Evolutionary conservation across 2,113 vertebrate genomes (phyloP).

Genomic region (Misgurnus mizolepis): DNA sequence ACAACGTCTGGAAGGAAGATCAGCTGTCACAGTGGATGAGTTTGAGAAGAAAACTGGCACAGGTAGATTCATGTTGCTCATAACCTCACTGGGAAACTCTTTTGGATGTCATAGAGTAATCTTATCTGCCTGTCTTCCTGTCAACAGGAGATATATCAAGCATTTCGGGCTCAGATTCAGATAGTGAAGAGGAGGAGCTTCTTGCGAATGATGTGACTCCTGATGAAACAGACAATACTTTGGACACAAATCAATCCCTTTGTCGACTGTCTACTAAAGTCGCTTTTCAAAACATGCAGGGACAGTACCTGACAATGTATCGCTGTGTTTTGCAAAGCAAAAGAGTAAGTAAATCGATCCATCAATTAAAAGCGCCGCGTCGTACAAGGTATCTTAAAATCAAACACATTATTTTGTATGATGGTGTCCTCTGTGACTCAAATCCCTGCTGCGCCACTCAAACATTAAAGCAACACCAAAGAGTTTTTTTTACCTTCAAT

Average conservation of each 20-base stretch:
- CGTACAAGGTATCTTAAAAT: no score
- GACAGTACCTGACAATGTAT: slow-evolving; percentile 80
- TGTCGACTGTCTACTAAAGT: slow-evolving; percentile 69
- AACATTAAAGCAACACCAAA: no score
- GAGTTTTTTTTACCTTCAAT: no score
- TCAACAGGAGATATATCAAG: slow-evolving; percentile 89
- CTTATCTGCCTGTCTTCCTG: not conserved
- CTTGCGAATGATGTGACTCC: slow-evolving; percentile 20
- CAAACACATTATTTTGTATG: no score
- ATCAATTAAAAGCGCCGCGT: not conserved
- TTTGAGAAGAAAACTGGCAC: slow-evolving; percentile 85
- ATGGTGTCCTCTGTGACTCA: no score
- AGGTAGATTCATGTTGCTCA: slow-evolving; percentile 62
- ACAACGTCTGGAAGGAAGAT: slow-evolving; percentile 77
- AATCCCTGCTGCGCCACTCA: no score
- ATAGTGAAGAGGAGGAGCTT: slow-evolving; percentile 62
- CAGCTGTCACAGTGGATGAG: slow-evolving; percentile 72
- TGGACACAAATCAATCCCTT: slow-evolving; percentile 26
- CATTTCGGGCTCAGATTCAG: slow-evolving; percentile 89
- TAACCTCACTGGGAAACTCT: not conserved
- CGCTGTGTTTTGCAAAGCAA: slow-evolving; percentile 79
- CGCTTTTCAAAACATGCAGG: slow-evolving; percentile 80
- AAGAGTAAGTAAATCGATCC: slow-evolving; percentile 68
- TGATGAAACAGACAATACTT: slow-evolving; percentile 34
- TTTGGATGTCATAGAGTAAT: not conserved